Conservation (phyloP, 2,797 vertebrate species). For the Echiichthys vipera region DNA sequence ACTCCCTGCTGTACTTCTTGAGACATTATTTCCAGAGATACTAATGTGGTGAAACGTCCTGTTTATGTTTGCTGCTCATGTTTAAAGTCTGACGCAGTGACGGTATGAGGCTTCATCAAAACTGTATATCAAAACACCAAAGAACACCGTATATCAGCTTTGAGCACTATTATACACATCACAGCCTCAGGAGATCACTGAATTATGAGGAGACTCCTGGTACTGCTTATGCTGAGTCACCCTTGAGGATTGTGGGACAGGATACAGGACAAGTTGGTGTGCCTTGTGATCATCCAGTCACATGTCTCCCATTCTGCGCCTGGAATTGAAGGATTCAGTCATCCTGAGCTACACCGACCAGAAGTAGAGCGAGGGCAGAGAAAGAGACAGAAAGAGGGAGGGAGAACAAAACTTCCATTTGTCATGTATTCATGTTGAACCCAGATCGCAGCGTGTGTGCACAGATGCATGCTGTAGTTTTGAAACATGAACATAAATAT, state of each 20-base stretch:
- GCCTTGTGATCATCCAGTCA: slow-evolving; percentile 80
- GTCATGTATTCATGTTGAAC: slow-evolving; percentile 30
- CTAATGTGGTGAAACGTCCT: slow-evolving; percentile 12
- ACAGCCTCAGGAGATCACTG: slow-evolving; percentile 39
- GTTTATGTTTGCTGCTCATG: slow-evolving; percentile 39
- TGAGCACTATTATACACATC: slow-evolving; percentile 37
- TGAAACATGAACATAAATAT: slow-evolving; percentile 13
- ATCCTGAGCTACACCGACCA: slow-evolving; percentile 43
- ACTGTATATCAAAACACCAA: no score
- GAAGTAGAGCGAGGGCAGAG: slow-evolving; percentile 18
- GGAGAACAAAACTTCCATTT: slow-evolving; percentile 32
- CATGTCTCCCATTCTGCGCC: slow-evolving; percentile 71
- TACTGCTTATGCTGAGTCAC: slow-evolving; percentile 64
- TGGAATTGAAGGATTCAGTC: slow-evolving; percentile 51
- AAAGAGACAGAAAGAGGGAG: background rate
- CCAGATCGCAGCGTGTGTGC: background rate
- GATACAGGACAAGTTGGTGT: slow-evolving; percentile 40
- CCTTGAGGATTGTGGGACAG: slow-evolving; percentile 51
- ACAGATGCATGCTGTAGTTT: slow-evolving; percentile 18
- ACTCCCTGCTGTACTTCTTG: background rate
- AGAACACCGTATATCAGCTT: slow-evolving; percentile 9
- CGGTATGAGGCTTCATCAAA: slow-evolving; percentile 5
- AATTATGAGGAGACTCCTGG: slow-evolving; percentile 45
- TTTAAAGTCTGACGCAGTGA: slow-evolving; percentile 48
- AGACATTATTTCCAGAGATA: background rate